A percentile compares a stretch with the other conserved stretches of the same genome.
These are phyloP conservation scores for Nebria ingens DNA, from an alignment of 1,140 invertebrate species.

Conservation along the genomic window DNA sequence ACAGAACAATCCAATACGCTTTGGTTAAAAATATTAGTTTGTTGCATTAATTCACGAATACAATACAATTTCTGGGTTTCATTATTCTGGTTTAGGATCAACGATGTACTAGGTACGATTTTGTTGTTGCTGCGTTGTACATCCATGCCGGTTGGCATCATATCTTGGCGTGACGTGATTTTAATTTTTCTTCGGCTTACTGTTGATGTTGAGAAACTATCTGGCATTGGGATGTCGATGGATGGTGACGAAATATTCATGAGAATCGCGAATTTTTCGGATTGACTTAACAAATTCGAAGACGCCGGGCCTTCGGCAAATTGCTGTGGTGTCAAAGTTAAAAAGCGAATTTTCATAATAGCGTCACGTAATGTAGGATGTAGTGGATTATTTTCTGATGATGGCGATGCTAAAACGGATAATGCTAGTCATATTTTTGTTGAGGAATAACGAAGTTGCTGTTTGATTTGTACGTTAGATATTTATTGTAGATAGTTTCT, in stretches of 20 bases:
- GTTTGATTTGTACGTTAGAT: too few relatives aligned
- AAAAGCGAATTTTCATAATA: slow-evolving; percentile 58
- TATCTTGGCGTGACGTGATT: not conserved
- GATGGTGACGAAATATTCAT: slow-evolving; percentile 65
- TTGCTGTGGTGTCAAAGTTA: slow-evolving; percentile 64
- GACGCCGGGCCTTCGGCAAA: slow-evolving; percentile 68
- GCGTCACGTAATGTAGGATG: slow-evolving; percentile 42
- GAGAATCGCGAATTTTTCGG: slow-evolving; percentile 63
- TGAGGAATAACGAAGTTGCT: too few relatives aligned
- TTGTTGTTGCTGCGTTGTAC: not conserved
- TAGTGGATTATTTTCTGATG: slow-evolving; percentile 32
- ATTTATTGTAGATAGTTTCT: too few relatives aligned
- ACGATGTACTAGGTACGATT: slow-evolving; percentile 3
- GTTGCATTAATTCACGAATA: slow-evolving; percentile 45
- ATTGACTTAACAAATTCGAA: slow-evolving; percentile 55
- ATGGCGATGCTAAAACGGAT: slow-evolving; percentile 28
- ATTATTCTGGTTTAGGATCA: slow-evolving; percentile 18
- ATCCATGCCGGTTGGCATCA: not conserved
- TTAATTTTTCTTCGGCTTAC: slow-evolving; percentile 24
- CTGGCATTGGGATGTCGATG: slow-evolving; percentile 53
- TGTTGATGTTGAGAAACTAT: slow-evolving; percentile 48
- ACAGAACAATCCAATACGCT: slow-evolving; percentile 62
- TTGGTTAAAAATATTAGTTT: slow-evolving; percentile 56
- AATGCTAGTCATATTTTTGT: too few relatives aligned
- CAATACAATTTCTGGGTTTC: slow-evolving; percentile 49